These are phyloP conservation scores for Actinia tenebrosa DNA, from an alignment of 64 coral and sea anemone species.

Conservation along the genomic window DNA sequence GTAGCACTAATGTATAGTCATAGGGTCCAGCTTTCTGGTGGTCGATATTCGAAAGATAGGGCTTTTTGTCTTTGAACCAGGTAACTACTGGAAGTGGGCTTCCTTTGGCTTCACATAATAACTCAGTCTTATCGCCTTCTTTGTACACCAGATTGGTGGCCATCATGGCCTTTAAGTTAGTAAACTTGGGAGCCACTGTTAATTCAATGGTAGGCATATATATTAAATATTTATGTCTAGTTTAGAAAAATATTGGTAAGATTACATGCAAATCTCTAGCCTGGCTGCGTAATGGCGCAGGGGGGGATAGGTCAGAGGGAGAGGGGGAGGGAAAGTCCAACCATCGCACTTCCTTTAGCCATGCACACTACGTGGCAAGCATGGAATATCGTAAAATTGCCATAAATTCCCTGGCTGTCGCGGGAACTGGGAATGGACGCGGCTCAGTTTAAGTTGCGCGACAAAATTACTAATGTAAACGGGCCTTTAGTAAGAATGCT, in stretches of 20 bases:
- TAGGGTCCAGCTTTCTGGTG: background rate
- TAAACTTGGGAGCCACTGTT: conserved; percentile 45
- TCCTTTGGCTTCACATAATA: conserved; percentile 57
- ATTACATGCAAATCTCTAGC: background rate
- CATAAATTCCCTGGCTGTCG: too few species aligned
- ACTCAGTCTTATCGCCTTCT: conserved; percentile 17
- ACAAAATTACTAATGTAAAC: too few species aligned
- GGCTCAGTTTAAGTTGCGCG: too few species aligned
- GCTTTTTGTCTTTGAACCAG: conserved; percentile 63
- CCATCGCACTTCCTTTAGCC: too few species aligned
- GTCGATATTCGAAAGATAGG: background rate
- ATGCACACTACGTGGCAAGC: too few species aligned
- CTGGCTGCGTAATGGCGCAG: too few species aligned
- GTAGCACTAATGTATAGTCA: conserved; percentile 27
- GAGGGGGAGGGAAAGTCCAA: too few species aligned
- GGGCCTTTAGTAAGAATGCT: background rate
- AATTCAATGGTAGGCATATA: background rate
- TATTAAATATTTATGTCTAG: too few species aligned
- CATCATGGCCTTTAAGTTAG: conserved; percentile 32
- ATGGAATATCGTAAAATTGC: too few species aligned
- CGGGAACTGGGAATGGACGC: too few species aligned
- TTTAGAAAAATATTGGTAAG: background rate
- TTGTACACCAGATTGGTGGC: background rate
- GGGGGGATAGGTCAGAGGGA: too few species aligned
- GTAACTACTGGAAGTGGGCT: conserved; percentile 32